Evolutionary conservation across 2,888 invertebrate species (phyloP), one percentile per base, ranked within the genome.

Genomic region (Linnaemya tessellans): DNA sequence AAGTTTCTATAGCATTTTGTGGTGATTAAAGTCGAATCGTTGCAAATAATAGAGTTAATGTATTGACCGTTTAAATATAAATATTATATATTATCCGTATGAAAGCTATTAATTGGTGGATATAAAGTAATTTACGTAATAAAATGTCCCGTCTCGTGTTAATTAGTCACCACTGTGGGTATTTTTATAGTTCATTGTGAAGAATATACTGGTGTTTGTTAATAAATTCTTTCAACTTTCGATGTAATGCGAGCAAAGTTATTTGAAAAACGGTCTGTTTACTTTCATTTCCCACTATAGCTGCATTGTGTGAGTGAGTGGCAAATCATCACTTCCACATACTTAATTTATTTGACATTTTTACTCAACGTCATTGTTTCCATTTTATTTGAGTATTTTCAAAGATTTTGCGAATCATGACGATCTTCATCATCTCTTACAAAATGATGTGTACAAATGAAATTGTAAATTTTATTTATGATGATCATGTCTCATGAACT

Each of bases 401-500:
- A 62, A 74, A 56, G 54, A 35, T 62, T 74, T 74, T 54, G 41
- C 38, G 43, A 54, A 65, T 74, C 54, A 70, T 77, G 30, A 65
- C 49, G 65, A 49, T 71, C 54, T 38, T 71, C 54, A 46, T 25
- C 56, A 56, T 10, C 18, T 58, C 18, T 7, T 38, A 56, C 46
- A 60, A 25, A 70, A 58, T 58, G 35, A 64, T 38, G 58, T 62
- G 35, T 18, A 49, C 22, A 49, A 54, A 70, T 41, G 46, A 25
- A 71, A 62, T 62, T 64, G 30, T 64, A 43, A 73, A 65, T 58
- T 67, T 13, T 35, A 20, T 58, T 49, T 46, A 41, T 51, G 74
- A 85, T 73, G 74, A 82, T 74, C 68, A 71, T 67, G 67, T 79
- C 68, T 71, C 81, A 58, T 73, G 60, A 80, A 75, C 65, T 80